Conservation (phyloP, 2,113 vertebrate species). For the Gallinago media region DNA sequence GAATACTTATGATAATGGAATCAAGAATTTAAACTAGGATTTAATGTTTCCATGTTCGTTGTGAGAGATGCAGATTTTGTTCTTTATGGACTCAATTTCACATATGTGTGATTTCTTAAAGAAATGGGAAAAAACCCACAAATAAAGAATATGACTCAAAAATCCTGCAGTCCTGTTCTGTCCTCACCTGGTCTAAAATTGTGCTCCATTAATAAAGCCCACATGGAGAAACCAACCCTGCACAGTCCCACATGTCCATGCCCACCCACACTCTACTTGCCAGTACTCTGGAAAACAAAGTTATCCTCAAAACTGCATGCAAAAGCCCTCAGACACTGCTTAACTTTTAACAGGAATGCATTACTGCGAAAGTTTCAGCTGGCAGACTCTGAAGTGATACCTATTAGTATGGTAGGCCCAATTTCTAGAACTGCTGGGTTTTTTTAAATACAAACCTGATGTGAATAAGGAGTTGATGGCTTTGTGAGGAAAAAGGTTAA, state of each 20-base stretch:
- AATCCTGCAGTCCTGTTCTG: not conserved
- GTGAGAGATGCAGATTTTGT: not conserved
- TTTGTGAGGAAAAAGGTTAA: not conserved
- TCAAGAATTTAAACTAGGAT: not conserved
- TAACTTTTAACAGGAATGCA: not conserved
- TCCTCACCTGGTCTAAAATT: not conserved
- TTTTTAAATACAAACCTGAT: not conserved
- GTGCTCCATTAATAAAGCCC: not conserved
- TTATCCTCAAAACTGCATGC: not conserved
- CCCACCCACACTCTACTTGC: not conserved
- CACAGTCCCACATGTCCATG: not conserved
- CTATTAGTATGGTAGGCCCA: not conserved
- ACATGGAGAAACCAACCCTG: not conserved
- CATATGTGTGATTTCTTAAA: not conserved
- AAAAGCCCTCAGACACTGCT: not conserved
- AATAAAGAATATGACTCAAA: not conserved
- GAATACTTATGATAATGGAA: not conserved
- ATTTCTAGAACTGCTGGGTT: not conserved
- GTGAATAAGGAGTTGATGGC: not conserved
- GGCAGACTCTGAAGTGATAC: not conserved
- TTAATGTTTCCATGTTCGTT: not conserved
- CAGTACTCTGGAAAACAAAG: not conserved
- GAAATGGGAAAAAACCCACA: not conserved
- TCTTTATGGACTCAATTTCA: not conserved
- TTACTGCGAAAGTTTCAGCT: not conserved